Evolutionary conservation across 1,140 invertebrate genomes (phyloP), one percentile per base, ranked within the genome.

Genomic region (Cataglyphis hispanica): DNA sequence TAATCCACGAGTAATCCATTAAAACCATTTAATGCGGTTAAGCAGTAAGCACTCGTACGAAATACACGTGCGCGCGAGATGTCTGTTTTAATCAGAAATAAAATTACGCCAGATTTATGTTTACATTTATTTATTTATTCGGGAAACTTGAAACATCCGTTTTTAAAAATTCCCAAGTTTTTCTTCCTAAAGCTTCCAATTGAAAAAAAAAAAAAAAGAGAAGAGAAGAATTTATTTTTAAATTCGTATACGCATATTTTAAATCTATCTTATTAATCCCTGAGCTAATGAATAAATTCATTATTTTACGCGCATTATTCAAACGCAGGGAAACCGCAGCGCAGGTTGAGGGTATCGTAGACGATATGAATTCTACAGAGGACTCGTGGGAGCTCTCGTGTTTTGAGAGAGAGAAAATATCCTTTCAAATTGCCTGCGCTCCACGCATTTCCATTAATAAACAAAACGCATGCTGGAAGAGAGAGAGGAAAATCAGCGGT

Each of bases 401-500:
- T 80, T 46, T 60, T 34, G 53, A 86, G 31, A 86, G 58, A 66
- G 60, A 80, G 78, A 72, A 66, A 66, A 67, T 81, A 86, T 81
- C 75, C 78, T 86, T 86, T 67, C 85, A 69, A 75, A 66, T 66
- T 37, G 53, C 61, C 37, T 27, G 34, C 25, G 50, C 74, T 74
- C 78, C 31, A 80, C 67, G 53, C 53, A 72, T 86, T 86, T 86
- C 43, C 85, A 88, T 88, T 88, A 87, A 88, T 88, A 88, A 87
- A 84, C 87, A 88, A 86, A 70, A 75, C 46, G 66, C 66, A 46
- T 53, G 27, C 5, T 56, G 25, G 53, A 72, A 72, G 37, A 56
- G 31, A 56, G 31, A 31, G 67, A 83, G 67, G 67, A 72, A 75
- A 75, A 83, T 66, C 85, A 72, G 22, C 3, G 13, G 31, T 16